These are phyloP conservation scores for Lepus europaeus DNA, from an alignment of 2,113 vertebrate species.

Conservation along the genomic window DNA sequence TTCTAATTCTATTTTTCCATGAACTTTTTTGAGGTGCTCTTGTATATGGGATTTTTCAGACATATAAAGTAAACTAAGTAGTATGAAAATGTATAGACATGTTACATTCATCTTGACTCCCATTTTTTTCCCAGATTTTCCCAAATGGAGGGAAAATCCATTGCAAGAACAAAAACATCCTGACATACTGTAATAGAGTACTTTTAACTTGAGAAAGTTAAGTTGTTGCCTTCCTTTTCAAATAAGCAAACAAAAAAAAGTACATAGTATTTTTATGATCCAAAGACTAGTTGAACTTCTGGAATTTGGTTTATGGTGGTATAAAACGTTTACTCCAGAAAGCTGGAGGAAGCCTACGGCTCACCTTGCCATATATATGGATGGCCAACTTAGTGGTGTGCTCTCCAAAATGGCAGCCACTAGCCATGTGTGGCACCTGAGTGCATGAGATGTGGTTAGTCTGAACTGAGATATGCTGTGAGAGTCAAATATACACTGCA, in stretches of 20 bases:
- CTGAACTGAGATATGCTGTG: neutral
- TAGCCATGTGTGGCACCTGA: neutral
- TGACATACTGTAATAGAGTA: neutral
- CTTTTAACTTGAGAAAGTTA: conserved; percentile 33
- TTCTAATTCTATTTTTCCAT: too few species aligned
- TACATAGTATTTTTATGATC: neutral
- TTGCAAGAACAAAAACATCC: conserved; percentile 9
- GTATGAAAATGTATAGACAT: conserved; percentile 61
- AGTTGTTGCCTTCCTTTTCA: rapidly evolving
- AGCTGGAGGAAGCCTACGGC: neutral
- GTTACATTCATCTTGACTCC: conserved; percentile 27
- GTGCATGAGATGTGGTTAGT: neutral
- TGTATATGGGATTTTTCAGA: conserved; percentile 74
- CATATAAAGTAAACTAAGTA: conserved; percentile 50
- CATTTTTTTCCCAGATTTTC: conserved; percentile 50
- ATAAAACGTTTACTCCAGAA: neutral
- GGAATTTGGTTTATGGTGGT: neutral
- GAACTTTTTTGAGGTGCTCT: too few species aligned
- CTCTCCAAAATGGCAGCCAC: neutral
- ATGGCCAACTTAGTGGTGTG: neutral
- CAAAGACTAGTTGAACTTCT: neutral
- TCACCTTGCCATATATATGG: neutral
- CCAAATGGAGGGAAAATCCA: neutral
- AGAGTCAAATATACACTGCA: neutral
- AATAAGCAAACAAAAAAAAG: neutral